Evolutionary conservation across 2,797 vertebrate genomes (phyloP), one percentile per base, ranked within the genome.

Genomic region (Sciurus carolinensis): DNA sequence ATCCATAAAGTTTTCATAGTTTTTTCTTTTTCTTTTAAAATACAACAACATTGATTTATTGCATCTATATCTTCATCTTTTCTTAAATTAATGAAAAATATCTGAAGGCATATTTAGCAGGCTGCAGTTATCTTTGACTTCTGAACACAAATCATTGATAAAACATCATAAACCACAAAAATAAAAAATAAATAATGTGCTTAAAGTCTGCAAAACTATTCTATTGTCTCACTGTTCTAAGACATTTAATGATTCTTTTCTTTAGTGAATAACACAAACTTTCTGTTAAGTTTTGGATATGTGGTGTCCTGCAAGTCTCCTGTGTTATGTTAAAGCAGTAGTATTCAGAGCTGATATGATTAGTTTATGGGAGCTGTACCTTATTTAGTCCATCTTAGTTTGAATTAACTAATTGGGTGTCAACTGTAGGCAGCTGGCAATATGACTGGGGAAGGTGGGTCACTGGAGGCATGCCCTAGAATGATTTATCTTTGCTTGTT

Each of bases 171-270:
- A n/a, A 5, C 13, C 28, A 87, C 14, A 69, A 20, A 24, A 90
- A 77, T 77, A 2, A 33, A 62, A 95, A 75, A 14, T 30, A 69
- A 0, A 67, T 44, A 24, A 50, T 17, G 44, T 72, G 1, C 5
- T 76, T 28, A 72, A 87, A 73, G 5, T 79, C 22, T 96, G 72
- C 54, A 94, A 96, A 93, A 83, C 90, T 71, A 90, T 69, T 89
- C 57, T 3, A 76, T 87, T 84, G 87, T 93, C 39, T 30, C 80
- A 5, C 28, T 76, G 15, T 87, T 71, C 1, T 87, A 92, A 75
- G 28, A 22, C 22, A 90, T 87, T 90, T 75, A 67, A 62, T 50
- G 50, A 79, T 93, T 91, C 1, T 64, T 90, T 83, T 89, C 26
- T 83, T 81, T 7, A 81, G 33, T 72, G 39, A 59, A 86, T 80